These are phyloP conservation scores for Oreohelix idahoensis DNA, from an alignment of 1,140 invertebrate species.

Conservation along the genomic window DNA sequence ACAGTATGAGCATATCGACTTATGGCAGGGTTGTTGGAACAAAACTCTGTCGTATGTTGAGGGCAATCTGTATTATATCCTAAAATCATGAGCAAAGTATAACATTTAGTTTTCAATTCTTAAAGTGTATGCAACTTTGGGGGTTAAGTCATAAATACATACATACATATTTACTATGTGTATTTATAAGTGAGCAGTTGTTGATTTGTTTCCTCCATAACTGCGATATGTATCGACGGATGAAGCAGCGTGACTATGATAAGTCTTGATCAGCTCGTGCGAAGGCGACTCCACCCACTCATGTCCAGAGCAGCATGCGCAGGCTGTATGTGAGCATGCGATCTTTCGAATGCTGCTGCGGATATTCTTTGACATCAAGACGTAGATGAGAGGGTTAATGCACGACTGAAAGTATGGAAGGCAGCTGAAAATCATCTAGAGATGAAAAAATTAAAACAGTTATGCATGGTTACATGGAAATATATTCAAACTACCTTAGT, in stretches of 20 bases:
- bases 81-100: too few relatives aligned
- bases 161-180: neutral
- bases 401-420: conserved; percentile 72
- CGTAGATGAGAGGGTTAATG: conserved; percentile 77
- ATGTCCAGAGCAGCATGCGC: neutral
- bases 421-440: conserved; percentile 62
- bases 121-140: too few relatives aligned
- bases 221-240: neutral
- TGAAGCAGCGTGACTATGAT: conserved; percentile 9
- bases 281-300: conserved; percentile 19
- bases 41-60: too few relatives aligned
- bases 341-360: conserved; percentile 45
- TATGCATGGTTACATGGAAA: too few relatives aligned
- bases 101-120: too few relatives aligned
- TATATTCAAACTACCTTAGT: too few relatives aligned
- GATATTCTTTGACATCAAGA: conserved; percentile 77
- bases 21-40: too few relatives aligned
- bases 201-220: conserved; percentile 8
- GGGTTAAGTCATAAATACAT: too few relatives aligned
- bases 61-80: too few relatives aligned
- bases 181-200: neutral
- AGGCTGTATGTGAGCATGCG: neutral
- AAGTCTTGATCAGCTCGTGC: conserved; percentile 30
- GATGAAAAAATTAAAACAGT: conserved; percentile 32
- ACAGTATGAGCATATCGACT: too few relatives aligned